These are phyloP conservation scores for Pogoniulus pusillus DNA, from an alignment of 2,797 vertebrate species.

Conservation along the genomic window DNA sequence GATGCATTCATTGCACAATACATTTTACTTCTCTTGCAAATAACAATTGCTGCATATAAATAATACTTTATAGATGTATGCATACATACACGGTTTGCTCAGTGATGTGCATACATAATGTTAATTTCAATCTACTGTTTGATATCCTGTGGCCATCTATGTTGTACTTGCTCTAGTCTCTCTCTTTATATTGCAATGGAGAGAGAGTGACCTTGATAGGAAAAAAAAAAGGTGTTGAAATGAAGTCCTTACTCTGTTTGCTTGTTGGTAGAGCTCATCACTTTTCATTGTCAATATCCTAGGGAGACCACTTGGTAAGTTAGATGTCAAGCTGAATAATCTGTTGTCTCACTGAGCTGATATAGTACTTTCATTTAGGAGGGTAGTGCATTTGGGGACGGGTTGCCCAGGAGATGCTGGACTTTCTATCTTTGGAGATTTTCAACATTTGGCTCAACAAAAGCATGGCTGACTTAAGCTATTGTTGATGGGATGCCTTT, in stretches of 20 bases:
- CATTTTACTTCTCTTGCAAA: background rate
- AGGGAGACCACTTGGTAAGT: background rate
- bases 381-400: background rate
- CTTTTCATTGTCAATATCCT: background rate
- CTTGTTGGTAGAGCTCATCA: background rate
- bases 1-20: background rate
- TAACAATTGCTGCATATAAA: background rate
- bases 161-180: background rate
- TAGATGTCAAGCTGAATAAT: background rate
- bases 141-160: background rate
- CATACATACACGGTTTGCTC: background rate
- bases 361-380: background rate
- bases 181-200: background rate
- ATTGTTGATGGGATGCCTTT: background rate
- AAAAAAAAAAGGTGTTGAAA: background rate
- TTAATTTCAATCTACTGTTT: background rate
- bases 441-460: background rate
- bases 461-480: background rate
- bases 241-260: background rate
- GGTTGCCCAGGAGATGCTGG: background rate
- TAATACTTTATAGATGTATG: background rate
- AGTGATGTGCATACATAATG: background rate
- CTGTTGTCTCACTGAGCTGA: background rate
- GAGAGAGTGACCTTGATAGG: background rate
- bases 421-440: background rate